Evolutionary conservation across 1,140 invertebrate species (phyloP).

Genomic region (Colletes latitarsis): DNA sequence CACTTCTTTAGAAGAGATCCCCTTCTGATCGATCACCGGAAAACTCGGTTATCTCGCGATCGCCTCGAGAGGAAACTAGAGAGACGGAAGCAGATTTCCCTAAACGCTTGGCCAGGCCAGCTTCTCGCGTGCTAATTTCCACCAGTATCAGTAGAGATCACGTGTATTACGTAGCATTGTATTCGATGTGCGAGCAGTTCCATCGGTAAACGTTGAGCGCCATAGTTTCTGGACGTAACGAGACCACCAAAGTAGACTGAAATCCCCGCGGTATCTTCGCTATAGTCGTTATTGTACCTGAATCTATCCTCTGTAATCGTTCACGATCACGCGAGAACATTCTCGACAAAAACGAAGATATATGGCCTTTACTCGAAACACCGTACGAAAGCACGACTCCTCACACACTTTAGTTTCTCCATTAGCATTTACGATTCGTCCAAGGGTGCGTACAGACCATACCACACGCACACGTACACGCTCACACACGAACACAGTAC

Average conservation of each 20-base stretch:
- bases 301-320: background rate
- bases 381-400: constrained; percentile 15
- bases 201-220: background rate
- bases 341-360: constrained; percentile 27
- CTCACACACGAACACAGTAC: constrained; percentile 24
- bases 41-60: constrained; percentile 35
- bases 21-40: constrained; percentile 66
- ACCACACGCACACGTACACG: constrained; percentile 11
- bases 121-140: background rate
- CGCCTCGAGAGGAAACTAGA: constrained; percentile 4
- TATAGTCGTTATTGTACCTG: background rate
- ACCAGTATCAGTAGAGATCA: background rate
- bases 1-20: constrained; percentile 72
- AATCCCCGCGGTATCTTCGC: background rate
- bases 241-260: background rate
- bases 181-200: background rate
- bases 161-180: background rate
- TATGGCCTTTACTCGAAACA: constrained; percentile 21
- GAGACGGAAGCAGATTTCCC: background rate
- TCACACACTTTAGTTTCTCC: constrained; percentile 23
- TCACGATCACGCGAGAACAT: background rate
- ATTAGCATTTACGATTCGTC: constrained; percentile 33
- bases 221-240: background rate
- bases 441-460: constrained; percentile 27
- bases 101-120: background rate